Evolutionary conservation across 2,113 vertebrate genomes (phyloP), one percentile per base, ranked within the genome.

Genomic region (Apus apus): DNA sequence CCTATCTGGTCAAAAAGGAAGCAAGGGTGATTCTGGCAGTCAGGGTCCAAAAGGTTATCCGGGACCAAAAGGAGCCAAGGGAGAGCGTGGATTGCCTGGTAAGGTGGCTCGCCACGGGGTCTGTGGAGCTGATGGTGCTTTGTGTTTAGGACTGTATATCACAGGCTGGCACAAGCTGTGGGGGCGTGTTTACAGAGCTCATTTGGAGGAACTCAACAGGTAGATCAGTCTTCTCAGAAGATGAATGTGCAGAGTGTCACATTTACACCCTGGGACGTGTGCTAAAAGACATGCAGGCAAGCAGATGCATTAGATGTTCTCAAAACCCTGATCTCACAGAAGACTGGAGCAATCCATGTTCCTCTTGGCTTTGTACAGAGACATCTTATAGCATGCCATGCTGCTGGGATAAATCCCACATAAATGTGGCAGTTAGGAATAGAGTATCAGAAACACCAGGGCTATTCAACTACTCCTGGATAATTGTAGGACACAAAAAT

Each of bases 61-160:
- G 1, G 97, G 97, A 89, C 9, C 14, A 10, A 97, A 96, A 94
- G 97, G 97, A 76, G 54, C 2, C 40, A 94, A n/a, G 18, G 97
- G 96, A 89, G 43, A 72, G 1, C 10, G 0, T 4, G 94, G 95
- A 72, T 4, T 0, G 2, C 0, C 19, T 88, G 96, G 96, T 97
- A 93, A 97, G 94, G 67, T n/a, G 89, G 53, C 78, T 87, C 89
- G 34, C 21, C 25, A 25, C 1, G 0, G 32, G 10, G 17, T n/a
- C 53, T 93, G 50, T 70, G 46, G 46, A 65, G 32, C 4, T 75
- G 43, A 23, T 13, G 43, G 38, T 23, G 17, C 8, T 50, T 81
- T 62, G 51, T 11, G 9, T 48, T 71, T 17, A 2, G 65, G 40
- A 30, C 9, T n/a, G 20, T 32, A 16, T 3, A 2, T 48, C 20